These are phyloP conservation scores for Potorous gilbertii DNA, from an alignment of 2,797 vertebrate species.

Conservation along the genomic window DNA sequence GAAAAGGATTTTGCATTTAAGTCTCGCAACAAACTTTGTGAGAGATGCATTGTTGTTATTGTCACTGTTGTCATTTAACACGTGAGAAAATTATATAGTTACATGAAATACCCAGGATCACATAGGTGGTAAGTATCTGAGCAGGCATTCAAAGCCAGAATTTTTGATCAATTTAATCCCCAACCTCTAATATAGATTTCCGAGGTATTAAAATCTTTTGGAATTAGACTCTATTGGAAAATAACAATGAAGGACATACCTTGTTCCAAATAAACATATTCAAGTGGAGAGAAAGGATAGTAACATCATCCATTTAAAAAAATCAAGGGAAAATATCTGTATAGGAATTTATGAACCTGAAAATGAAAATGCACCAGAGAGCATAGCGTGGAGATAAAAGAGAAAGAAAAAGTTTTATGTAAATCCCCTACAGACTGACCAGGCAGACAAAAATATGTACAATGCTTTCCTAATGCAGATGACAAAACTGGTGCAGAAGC, in stretches of 20 bases:
- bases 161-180: not conserved
- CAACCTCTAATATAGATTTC: not conserved
- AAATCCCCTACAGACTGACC: not conserved
- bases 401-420: not conserved
- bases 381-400: not conserved
- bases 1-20: not conserved
- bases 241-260: not conserved
- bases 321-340: not conserved
- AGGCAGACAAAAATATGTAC: not conserved
- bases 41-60: not conserved
- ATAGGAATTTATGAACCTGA: not conserved
- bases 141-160: not conserved
- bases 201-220: not conserved
- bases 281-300: not conserved
- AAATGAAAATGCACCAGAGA: not conserved
- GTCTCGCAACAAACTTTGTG: not conserved
- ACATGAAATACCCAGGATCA: not conserved
- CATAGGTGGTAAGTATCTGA: not conserved
- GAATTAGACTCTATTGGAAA: not conserved
- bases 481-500: not conserved
- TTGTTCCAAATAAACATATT: not conserved
- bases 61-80: not conserved
- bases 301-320: not conserved
- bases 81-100: not conserved
- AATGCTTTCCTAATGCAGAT: not conserved